These are phyloP conservation scores for Nettapus auritus DNA, from an alignment of 2,113 vertebrate genomes.

Conservation along the genomic window DNA sequence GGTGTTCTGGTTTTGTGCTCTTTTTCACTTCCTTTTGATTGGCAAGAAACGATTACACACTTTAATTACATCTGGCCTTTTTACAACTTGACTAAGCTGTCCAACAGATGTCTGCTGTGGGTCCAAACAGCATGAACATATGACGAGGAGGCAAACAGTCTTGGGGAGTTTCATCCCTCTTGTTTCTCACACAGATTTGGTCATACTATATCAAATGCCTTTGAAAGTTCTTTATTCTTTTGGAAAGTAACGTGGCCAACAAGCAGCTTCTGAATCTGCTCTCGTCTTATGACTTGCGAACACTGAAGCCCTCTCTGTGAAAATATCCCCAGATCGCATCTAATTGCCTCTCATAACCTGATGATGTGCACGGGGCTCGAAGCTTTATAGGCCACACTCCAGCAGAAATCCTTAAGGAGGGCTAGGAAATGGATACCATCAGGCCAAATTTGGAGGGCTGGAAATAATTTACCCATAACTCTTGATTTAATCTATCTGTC, in stretches of 20 bases:
- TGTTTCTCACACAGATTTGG: background rate
- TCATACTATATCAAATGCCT: background rate
- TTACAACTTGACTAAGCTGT: conserved; percentile 44
- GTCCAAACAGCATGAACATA: background rate
- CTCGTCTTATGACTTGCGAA: background rate
- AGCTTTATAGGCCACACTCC: conserved; percentile 2
- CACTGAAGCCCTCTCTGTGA: background rate
- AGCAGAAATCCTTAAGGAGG: conserved; percentile 41
- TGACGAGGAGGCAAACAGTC: conserved; percentile 14
- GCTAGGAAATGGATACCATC: conserved; percentile 64
- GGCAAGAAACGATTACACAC: background rate
- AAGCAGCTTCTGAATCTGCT: background rate
- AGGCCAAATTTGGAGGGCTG: conserved; percentile 47
- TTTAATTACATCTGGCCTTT: conserved; percentile 54
- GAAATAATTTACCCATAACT: conserved; percentile 64
- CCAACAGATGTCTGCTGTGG: conserved; percentile 57
- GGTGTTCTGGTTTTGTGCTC: background rate
- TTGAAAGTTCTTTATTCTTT: background rate
- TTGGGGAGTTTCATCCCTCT: background rate
- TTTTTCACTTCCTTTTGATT: conserved; percentile 30
- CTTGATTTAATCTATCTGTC: conserved; percentile 65
- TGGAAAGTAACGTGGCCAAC: background rate
- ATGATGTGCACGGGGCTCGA: background rate
- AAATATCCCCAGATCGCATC: background rate
- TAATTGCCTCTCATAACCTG: conserved; percentile 12